Conservation (phyloP, 1,140 invertebrate genomes). For the Penaeus vannamei region DNA sequence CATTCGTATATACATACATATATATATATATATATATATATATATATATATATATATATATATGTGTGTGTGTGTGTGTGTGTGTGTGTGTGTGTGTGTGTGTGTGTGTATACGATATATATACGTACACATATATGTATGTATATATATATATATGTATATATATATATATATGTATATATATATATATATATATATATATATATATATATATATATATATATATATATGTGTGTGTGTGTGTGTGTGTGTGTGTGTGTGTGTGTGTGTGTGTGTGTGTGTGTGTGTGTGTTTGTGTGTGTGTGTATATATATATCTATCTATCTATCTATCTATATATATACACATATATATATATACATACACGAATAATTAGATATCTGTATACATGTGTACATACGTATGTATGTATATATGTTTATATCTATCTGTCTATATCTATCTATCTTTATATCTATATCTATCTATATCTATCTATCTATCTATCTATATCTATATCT, state of each 20-base stretch:
- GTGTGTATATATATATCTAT: neutral
- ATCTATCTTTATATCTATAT: too few relatives aligned
- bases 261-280: neutral
- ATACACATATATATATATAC: neutral
- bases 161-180: constrained; percentile 16
- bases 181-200: neutral
- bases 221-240: neutral
- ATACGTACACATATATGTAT: too few relatives aligned
- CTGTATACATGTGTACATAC: neutral
- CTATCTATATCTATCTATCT: too few relatives aligned
- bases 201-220: neutral
- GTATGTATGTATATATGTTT: neutral
- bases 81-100: too few relatives aligned
- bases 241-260: neutral
- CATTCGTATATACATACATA: too few relatives aligned
- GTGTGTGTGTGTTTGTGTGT: neutral
- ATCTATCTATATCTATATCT: too few relatives aligned
- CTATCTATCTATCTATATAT: neutral
- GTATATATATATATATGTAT: neutral
- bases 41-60: neutral
- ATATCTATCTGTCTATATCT: too few relatives aligned
- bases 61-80: neutral
- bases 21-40: too few relatives aligned
- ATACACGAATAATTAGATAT: neutral
- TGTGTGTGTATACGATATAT: too few relatives aligned